Evolutionary conservation across 1,140 invertebrate species (phyloP).

Genomic region (Macrostomum lignano): DNA sequence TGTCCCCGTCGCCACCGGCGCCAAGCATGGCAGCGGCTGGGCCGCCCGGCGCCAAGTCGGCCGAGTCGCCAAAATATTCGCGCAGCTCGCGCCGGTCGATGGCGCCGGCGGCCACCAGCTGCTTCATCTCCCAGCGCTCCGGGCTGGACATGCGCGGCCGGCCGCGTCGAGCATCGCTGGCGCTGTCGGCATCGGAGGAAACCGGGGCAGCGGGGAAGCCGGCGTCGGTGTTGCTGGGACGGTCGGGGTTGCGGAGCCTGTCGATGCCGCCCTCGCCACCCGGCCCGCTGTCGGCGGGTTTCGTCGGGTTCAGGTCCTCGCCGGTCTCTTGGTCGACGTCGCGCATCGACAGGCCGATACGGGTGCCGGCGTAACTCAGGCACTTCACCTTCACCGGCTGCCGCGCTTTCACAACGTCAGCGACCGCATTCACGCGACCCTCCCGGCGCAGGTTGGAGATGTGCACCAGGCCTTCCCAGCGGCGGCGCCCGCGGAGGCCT

Average conservation of each 20-base stretch:
- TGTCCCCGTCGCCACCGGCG: slow-evolving; percentile 25
- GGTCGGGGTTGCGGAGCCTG: too few species aligned
- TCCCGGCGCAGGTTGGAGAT: slow-evolving; percentile 52
- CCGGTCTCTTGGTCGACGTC: slow-evolving; percentile 84
- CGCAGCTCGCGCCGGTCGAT: slow-evolving; percentile 28
- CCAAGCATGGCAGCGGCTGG: slow-evolving; percentile 29
- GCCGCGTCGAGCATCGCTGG: slow-evolving; percentile 7
- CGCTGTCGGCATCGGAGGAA: too few species aligned
- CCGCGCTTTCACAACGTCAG: slow-evolving; percentile 64
- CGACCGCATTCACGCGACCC: slow-evolving; percentile 68
- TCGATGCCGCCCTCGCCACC: too few species aligned
- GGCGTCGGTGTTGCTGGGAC: too few species aligned
- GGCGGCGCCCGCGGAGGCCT: slow-evolving; percentile 44
- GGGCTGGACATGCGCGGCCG: slow-evolving; percentile 64
- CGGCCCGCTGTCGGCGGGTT: too few species aligned
- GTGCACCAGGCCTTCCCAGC: slow-evolving; percentile 82
- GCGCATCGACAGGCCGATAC: slow-evolving; percentile 85
- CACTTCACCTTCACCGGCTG: slow-evolving; percentile 54
- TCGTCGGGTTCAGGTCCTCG: slow-evolving; percentile 78
- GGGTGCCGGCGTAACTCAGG: slow-evolving; percentile 42
- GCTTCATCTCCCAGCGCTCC: slow-evolving; percentile 43
- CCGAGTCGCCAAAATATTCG: slow-evolving; percentile 32
- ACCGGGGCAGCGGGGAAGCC: too few species aligned
- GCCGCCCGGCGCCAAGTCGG: slow-evolving; percentile 23
- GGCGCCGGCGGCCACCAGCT: slow-evolving; percentile 50